Evolutionary conservation across 1,140 invertebrate genomes (phyloP), one percentile per base, ranked within the genome.

Genomic region (Octopus bimaculoides): DNA sequence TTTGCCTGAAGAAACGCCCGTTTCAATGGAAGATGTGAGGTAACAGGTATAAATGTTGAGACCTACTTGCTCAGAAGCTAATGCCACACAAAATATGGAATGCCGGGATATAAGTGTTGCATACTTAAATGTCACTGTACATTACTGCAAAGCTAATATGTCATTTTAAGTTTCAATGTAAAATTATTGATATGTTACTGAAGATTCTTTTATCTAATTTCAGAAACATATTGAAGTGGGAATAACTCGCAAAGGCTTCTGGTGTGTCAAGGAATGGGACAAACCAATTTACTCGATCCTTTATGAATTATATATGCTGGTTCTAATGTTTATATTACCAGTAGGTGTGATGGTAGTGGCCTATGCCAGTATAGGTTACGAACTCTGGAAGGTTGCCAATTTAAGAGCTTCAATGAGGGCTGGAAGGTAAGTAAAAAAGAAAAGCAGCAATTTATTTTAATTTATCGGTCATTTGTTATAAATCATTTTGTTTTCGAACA

Each of bases 221-320:
- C 82, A 87, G 86, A 84, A 80, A 73, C 79, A 84, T 77, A 81
- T 81, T 54, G 77, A 79, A 66, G 86, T 87, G 5, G 86, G 86
- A 14, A 66, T n/a, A 12, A 52, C 69, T 5, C 71, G 79, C 52
- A 86, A 82, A 61, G 86, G 78, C 26, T 92, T 91, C 84, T 94
- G 93, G 93, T 94, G 94, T 82, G 91, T 93, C 0, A 89, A 92
- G 41, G 90, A 93, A 81, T 92, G 90, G 84, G 88, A 91, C 41
- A 87, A 90, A 2, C 85, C 87, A 5, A 83, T 86, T 4, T 85
- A 92, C 10, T 93, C 92, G 91, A 90, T 89, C 52, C 85, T 92
- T 12, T 93, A 94, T 84, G 94, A 94, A 85, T 83, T 94, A 0
- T 94, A 94, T 85, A 93, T 94, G 92, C 87, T 94, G 4, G 79